phyloP scores from a whole-genome alignment of 2,113 vertebrate species.

The Callorhinus ursinus region DNA sequence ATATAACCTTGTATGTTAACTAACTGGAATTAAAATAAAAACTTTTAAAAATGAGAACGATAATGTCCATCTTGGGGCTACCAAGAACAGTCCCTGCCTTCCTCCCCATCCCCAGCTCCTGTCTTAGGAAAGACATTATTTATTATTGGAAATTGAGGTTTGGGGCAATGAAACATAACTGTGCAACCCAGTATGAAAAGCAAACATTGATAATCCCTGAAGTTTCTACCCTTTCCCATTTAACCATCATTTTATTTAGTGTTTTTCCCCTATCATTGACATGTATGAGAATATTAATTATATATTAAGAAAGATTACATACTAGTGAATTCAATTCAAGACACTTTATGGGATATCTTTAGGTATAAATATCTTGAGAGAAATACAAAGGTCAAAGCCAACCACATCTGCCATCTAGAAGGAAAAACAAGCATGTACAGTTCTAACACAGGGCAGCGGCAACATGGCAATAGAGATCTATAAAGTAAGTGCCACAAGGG shows the following conservation, averaged over 20 bases:
- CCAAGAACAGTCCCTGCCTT: background rate
- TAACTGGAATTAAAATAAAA: background rate
- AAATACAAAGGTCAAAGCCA: background rate
- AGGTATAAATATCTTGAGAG: background rate
- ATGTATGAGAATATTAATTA: background rate
- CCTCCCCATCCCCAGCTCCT: background rate
- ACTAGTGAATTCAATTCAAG: background rate
- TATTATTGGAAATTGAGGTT: background rate
- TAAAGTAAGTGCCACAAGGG: background rate
- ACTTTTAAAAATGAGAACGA: background rate
- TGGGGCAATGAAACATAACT: background rate
- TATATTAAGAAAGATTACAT: background rate
- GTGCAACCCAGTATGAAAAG: background rate
- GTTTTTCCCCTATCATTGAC: background rate
- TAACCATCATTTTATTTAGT: background rate
- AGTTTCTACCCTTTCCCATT: background rate
- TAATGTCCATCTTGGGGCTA: background rate
- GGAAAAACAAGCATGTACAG: background rate
- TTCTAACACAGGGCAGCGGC: background rate
- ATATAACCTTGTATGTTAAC: background rate
- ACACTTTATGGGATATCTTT: background rate
- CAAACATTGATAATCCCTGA: background rate
- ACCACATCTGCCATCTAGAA: background rate
- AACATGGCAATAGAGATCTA: background rate
- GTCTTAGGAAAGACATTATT: background rate